Conservation (phyloP, 2,888 invertebrate genomes). For the Ypsolopha scabrella region DNA sequence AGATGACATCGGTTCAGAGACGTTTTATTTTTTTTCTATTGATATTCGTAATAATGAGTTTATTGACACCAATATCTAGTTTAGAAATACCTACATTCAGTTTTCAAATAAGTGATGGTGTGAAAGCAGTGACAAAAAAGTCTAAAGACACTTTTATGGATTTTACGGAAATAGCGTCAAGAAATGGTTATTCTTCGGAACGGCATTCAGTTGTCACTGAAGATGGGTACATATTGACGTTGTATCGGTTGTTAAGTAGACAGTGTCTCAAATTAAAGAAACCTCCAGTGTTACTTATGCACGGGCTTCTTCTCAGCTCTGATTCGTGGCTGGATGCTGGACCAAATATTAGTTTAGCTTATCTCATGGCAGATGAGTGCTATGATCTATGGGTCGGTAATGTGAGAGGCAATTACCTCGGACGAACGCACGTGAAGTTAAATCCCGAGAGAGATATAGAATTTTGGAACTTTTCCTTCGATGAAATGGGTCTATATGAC, state of each 20-base stretch:
- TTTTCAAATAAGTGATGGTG: not conserved
- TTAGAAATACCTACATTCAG: not conserved
- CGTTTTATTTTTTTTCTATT: not conserved
- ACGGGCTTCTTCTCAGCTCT: constrained; percentile 4
- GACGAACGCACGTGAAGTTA: constrained; percentile 47
- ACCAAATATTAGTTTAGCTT: constrained; percentile 1
- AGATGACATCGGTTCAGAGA: too few species aligned
- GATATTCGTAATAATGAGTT: not conserved
- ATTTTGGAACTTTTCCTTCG: constrained; percentile 76
- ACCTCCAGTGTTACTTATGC: constrained; percentile 4
- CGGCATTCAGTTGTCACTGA: constrained; percentile 33
- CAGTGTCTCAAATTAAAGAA: constrained; percentile 20
- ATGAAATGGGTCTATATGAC: constrained; percentile 78
- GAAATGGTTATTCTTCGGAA: constrained; percentile 33
- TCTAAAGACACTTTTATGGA: constrained; percentile 45
- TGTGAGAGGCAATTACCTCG: constrained; percentile 27
- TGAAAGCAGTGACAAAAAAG: constrained; percentile 18
- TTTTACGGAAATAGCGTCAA: constrained; percentile 37
- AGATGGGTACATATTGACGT: constrained; percentile 40
- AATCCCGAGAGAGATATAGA: constrained; percentile 23
- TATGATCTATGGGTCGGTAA: constrained; percentile 10
- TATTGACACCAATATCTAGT: not conserved
- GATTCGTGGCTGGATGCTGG: constrained; percentile 3
- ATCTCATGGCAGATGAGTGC: constrained; percentile 4
- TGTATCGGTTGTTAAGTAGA: constrained; percentile 28